Evolutionary conservation across 2,888 invertebrate species (phyloP), one percentile per base, ranked within the genome.

Genomic region (Dynastes tityus): DNA sequence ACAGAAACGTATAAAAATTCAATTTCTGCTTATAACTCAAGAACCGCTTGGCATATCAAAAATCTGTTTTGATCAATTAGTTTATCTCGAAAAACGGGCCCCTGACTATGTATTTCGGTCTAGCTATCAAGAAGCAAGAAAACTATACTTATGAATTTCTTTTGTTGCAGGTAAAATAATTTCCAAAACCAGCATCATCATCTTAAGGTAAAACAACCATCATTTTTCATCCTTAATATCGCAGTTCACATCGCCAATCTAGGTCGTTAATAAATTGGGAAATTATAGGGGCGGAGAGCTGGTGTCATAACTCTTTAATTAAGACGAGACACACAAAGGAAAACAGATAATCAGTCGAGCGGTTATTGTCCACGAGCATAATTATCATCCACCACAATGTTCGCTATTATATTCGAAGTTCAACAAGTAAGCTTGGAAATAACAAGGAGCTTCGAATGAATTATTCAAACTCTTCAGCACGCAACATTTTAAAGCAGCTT

Each of bases 381-480:
- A 73, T 73, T 73, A 73, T 73, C 37, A 73, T 73, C 55, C 40
- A 73, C 73, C 40, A 22, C 58, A 40, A 40, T 73, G 40, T 58
- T 73, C 49, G 16, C 55, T 58, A 40, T 40, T 58, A 73, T 40
- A 58, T 73, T 58, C 16, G 40, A 37, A 55, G 58, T 58, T 73
- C 73, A 73, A 73, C 73, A 73, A 73, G 73, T 73, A 58, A 29
- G 58, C 16, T 51, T 51, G 68, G 68, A 51, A 68, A 68, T 51
- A 68, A 68, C 51, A 27, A 49, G 49, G 29, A n/a, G 51, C 49
- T 22, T n/a, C 51, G 29, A 51, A 68, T 68, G 68, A 68, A 68
- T 68, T 68, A 68, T 68, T 68, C 68, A 65, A 40, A 68, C 68
- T 49, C 51, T 68, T 68, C 51, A 51, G 51, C 68, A 68, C 68